Percentiles rank a stretch among this genome's conserved stretches.
These are phyloP conservation scores for Latrodectus elegans DNA, from an alignment of 2,888 invertebrate species.

Conservation along the genomic window DNA sequence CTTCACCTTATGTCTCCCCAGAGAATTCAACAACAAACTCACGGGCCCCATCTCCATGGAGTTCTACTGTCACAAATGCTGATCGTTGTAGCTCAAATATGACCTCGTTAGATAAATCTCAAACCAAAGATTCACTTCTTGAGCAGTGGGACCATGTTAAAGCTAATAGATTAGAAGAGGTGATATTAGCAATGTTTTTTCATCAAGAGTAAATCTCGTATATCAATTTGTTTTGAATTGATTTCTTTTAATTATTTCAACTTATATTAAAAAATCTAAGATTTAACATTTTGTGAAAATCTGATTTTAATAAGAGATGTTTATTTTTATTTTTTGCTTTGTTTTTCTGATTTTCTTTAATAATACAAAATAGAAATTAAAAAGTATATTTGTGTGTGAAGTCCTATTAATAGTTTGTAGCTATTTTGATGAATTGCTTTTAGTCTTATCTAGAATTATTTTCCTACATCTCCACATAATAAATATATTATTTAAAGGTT, in stretches of 20 bases:
- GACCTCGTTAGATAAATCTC: constrained; percentile 33
- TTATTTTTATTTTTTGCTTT: neutral
- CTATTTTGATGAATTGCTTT: no score
- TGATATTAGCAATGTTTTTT: neutral
- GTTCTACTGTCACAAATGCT: constrained; percentile 1
- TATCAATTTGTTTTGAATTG: neutral
- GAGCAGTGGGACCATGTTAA: constrained; percentile 56
- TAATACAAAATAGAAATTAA: neutral
- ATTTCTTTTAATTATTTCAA: neutral
- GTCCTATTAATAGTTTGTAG: no score
- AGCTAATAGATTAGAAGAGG: constrained; percentile 61
- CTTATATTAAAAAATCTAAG: no score
- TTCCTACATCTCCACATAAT: neutral
- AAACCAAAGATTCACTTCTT: constrained; percentile 45
- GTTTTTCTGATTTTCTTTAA: neutral
- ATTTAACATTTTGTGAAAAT: no score
- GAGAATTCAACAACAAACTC: constrained; percentile 65
- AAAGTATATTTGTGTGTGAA: no score
- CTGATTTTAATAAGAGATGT: no score
- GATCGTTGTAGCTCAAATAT: constrained; percentile 5
- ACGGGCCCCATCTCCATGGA: constrained; percentile 66
- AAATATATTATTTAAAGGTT: neutral
- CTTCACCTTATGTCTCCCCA: constrained; percentile 68
- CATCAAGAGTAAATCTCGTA: neutral
- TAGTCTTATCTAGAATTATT: neutral